Conservation (phyloP, 2,888 invertebrate genomes). For the Hydrotaea cyrtoneurina region DNA sequence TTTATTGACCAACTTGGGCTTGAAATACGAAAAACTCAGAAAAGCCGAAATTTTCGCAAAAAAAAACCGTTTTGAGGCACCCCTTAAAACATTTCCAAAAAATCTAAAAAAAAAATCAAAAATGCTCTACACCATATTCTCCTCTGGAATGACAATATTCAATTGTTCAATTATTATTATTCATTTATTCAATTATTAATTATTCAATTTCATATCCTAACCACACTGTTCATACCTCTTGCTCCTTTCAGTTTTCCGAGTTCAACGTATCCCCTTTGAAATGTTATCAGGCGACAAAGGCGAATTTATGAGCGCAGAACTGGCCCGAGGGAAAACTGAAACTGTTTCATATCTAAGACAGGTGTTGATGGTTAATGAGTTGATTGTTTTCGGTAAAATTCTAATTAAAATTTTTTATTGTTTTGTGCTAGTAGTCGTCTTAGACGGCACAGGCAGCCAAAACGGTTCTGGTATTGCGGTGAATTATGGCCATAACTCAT, state of each 20-base stretch:
- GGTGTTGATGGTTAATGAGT: slow-evolving; percentile 54
- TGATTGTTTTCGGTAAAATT: slow-evolving; percentile 49
- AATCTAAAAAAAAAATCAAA: too few species aligned
- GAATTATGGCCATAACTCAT: slow-evolving; percentile 6
- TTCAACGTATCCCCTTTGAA: background rate
- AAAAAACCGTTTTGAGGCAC: too few species aligned
- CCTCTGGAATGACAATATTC: too few species aligned
- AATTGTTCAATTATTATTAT: too few species aligned
- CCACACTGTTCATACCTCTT: background rate
- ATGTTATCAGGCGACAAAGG: background rate
- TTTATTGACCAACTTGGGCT: too few species aligned
- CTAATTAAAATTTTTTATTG: slow-evolving; percentile 50
- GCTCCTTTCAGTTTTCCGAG: background rate
- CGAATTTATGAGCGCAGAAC: slow-evolving; percentile 7
- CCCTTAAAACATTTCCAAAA: too few species aligned
- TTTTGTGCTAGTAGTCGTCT: background rate
- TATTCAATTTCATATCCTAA: too few species aligned
- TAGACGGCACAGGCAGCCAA: background rate
- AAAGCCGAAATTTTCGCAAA: too few species aligned
- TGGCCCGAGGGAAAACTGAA: slow-evolving; percentile 26
- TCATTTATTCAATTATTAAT: too few species aligned
- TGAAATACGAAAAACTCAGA: too few species aligned
- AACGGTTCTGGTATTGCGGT: background rate
- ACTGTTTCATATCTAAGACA: slow-evolving; percentile 23
- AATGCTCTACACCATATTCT: too few species aligned